Percentiles rank a stretch among this genome's conserved stretches.
phyloP scores from a whole-genome alignment of 2,888 invertebrate species.

The Nezara viridula region DNA sequence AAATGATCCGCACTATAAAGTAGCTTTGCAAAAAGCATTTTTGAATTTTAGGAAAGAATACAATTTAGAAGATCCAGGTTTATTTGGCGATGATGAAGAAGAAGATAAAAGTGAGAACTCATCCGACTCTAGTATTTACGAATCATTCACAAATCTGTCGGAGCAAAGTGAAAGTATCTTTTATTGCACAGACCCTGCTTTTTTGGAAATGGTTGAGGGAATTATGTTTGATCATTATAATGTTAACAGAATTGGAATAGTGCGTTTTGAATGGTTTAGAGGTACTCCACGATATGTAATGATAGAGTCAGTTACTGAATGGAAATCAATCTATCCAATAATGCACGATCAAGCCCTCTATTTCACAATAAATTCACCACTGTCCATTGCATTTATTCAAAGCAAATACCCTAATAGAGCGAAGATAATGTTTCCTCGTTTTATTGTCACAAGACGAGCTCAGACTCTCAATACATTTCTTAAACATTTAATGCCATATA shows the following conservation, averaged over 20 bases:
- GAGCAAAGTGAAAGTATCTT: neutral
- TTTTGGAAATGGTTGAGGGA: neutral
- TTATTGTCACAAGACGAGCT: neutral
- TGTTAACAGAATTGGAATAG: neutral
- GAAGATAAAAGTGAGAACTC: neutral
- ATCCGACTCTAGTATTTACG: neutral
- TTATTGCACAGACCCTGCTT: neutral
- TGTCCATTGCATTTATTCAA: neutral
- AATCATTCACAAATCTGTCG: neutral
- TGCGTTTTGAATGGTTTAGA: neutral
- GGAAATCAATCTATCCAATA: neutral
- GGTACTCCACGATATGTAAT: neutral
- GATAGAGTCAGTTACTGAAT: neutral
- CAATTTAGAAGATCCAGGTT: too few relatives aligned
- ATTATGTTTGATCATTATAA: neutral
- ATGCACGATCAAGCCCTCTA: neutral
- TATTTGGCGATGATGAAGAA: neutral
- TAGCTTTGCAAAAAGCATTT: neutral
- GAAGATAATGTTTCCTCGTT: neutral
- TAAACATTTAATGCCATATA: neutral
- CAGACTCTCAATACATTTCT: neutral
- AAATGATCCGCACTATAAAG: neutral
- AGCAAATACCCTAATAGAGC: neutral
- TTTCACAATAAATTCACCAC: neutral
- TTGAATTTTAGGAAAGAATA: neutral